Evolutionary conservation across 2,888 invertebrate species (phyloP).

Genomic region (Drosophila subquinaria): DNA sequence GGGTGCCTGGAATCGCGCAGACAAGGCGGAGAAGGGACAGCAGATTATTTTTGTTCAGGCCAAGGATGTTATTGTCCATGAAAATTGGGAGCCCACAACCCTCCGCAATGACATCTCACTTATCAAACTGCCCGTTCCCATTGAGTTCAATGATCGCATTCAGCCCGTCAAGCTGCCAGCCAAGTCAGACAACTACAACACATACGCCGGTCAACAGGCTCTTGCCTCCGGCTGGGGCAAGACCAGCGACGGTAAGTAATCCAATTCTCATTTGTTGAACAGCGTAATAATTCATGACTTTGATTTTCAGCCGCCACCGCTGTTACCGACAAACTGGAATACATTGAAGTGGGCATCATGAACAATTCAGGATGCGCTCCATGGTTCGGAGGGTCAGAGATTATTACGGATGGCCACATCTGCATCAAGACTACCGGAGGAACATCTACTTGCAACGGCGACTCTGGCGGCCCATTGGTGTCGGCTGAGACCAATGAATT

Average conservation of each 20-base stretch:
- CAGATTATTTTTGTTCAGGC: constrained; percentile 66
- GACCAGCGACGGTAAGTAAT: constrained; percentile 71
- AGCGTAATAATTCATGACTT: too few relatives aligned
- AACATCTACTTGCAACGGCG: constrained; percentile 82
- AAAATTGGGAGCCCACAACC: constrained; percentile 77
- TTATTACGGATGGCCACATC: constrained; percentile 57
- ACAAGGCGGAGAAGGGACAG: constrained; percentile 67
- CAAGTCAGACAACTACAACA: constrained; percentile 41
- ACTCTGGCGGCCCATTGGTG: constrained; percentile 84
- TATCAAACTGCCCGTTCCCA: constrained; percentile 83
- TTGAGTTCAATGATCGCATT: constrained; percentile 79
- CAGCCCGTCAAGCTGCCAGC: constrained; percentile 73
- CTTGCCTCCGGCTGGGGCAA: constrained; percentile 83
- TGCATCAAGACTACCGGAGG: constrained; percentile 79
- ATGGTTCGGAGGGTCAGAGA: constrained; percentile 60
- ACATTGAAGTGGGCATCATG: constrained; percentile 66
- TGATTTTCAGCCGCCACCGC: constrained; percentile 39
- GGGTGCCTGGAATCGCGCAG: constrained; percentile 75
- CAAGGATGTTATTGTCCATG: constrained; percentile 82
- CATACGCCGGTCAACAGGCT: constrained; percentile 64
- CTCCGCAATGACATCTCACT: constrained; percentile 86
- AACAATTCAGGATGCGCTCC: constrained; percentile 62
- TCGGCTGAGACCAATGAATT: constrained; percentile 61
- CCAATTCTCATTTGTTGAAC: too few relatives aligned
- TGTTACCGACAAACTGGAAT: constrained; percentile 72